Evolutionary conservation across 1,140 invertebrate genomes (phyloP).

Genomic region (Forficula auricularia): DNA sequence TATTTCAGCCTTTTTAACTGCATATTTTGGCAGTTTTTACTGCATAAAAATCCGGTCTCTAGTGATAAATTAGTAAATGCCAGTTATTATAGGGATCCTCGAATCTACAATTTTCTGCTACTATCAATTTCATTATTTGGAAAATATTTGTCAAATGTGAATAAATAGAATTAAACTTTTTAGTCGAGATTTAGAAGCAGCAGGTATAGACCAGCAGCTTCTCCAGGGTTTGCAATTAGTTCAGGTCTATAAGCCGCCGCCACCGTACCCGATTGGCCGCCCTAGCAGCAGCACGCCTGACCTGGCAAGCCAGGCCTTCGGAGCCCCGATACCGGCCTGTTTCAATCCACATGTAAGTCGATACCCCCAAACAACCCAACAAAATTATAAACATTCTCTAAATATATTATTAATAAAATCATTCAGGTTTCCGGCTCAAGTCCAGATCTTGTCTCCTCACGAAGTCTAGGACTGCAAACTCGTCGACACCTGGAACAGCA

Average conservation of each 20-base stretch:
- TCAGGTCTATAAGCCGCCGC: constrained; percentile 61
- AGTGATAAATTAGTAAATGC: too few species aligned
- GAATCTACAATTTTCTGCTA: too few species aligned
- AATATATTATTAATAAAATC: constrained; percentile 6
- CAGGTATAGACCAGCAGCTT: constrained; percentile 20
- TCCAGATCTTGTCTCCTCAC: constrained; percentile 54
- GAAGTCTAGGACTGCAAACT: constrained; percentile 19
- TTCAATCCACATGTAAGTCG: constrained; percentile 17
- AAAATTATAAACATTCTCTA: neutral
- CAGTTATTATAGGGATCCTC: too few species aligned
- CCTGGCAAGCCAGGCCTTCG: constrained; percentile 32
- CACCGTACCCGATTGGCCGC: constrained; percentile 56
- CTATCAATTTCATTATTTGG: too few species aligned
- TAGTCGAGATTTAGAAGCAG: constrained; percentile 12
- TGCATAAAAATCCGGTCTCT: too few species aligned
- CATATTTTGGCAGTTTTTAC: too few species aligned
- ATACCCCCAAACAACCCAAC: neutral
- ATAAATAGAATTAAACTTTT: neutral
- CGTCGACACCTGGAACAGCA: neutral
- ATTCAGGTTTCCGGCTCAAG: constrained; percentile 50
- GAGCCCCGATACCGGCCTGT: constrained; percentile 15
- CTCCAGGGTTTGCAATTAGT: constrained; percentile 38
- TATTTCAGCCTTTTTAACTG: too few species aligned
- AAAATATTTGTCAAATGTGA: too few species aligned
- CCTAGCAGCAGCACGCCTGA: constrained; percentile 65